phyloP scores from a whole-genome alignment of 2,888 invertebrate genomes.

The Eupithecia vulgata region DNA sequence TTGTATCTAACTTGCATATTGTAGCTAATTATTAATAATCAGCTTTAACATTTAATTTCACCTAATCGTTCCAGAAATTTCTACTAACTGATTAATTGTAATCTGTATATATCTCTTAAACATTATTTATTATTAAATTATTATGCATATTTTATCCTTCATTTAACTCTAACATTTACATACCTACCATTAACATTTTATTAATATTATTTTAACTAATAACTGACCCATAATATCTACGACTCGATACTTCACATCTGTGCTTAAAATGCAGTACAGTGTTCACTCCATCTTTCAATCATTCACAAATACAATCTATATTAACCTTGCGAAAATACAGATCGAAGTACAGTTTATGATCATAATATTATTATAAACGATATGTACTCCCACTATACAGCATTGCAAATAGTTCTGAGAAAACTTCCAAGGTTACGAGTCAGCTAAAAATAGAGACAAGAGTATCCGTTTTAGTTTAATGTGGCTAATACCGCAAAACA shows the following conservation, averaged over 20 bases:
- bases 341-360: slow-evolving; percentile 50
- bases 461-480: slow-evolving; percentile 18
- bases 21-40: slow-evolving; percentile 9
- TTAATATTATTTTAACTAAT: slow-evolving; percentile 5
- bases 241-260: slow-evolving; percentile 31
- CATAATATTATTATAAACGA: slow-evolving; percentile 2
- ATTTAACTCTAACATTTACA: slow-evolving; percentile 14
- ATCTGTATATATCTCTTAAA: background rate
- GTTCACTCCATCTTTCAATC: slow-evolving; percentile 30
- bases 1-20: slow-evolving; percentile 17
- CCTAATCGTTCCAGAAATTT: slow-evolving; percentile 8
- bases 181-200: slow-evolving; percentile 14
- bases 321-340: slow-evolving; percentile 58
- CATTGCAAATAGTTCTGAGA: slow-evolving; percentile 9
- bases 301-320: slow-evolving; percentile 37
- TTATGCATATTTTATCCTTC: background rate
- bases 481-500: slow-evolving; percentile 23
- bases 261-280: slow-evolving; percentile 33
- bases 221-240: slow-evolving; percentile 68
- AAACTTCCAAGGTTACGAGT: slow-evolving; percentile 16
- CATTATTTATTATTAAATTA: background rate
- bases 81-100: background rate
- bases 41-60: slow-evolving; percentile 10
- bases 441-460: slow-evolving; percentile 4
- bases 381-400: background rate